Evolutionary conservation across 2,888 invertebrate genomes (phyloP).

Genomic region (Buathra laborator): DNA sequence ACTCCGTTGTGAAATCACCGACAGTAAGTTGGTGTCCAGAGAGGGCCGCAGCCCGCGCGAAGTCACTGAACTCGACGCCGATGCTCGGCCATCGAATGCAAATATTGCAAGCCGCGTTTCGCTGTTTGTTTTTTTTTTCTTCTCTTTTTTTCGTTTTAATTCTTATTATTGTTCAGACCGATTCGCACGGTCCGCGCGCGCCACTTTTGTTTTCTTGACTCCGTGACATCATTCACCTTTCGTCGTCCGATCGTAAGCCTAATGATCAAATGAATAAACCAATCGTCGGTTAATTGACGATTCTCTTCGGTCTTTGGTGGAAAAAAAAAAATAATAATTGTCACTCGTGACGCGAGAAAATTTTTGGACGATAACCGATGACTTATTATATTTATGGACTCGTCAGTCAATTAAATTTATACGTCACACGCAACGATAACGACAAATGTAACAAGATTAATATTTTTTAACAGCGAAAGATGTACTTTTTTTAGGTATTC

Average conservation of each 20-base stretch:
- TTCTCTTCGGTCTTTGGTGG: not conserved
- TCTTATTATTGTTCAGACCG: conserved; percentile 49
- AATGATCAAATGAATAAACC: conserved; percentile 12
- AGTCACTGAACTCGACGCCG: conserved; percentile 65
- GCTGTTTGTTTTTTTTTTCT: not conserved
- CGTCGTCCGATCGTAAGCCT: conserved; percentile 25
- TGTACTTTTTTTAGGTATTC: not conserved
- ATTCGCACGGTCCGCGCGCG: conserved; percentile 40
- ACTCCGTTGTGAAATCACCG: not conserved
- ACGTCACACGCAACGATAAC: not conserved
- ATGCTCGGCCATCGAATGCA: conserved; percentile 66
- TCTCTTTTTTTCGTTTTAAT: conserved; percentile 16
- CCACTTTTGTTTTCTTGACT: conserved; percentile 37
- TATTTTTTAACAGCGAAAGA: not conserved
- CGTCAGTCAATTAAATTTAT: not conserved
- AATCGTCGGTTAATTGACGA: conserved; percentile 2
- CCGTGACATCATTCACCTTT: conserved; percentile 61
- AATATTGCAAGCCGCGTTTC: conserved; percentile 50
- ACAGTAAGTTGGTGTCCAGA: conserved; percentile 12
- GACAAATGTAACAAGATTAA: not conserved
- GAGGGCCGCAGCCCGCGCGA: conserved; percentile 17
- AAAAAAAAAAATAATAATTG: not conserved
- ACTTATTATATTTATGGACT: no score
- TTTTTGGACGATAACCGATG: not conserved
- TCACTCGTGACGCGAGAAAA: not conserved